A percentile compares a stretch with the other conserved stretches of the same genome.
phyloP scores from a whole-genome alignment of 2,113 vertebrate species.

The Eolophus roseicapilla region DNA sequence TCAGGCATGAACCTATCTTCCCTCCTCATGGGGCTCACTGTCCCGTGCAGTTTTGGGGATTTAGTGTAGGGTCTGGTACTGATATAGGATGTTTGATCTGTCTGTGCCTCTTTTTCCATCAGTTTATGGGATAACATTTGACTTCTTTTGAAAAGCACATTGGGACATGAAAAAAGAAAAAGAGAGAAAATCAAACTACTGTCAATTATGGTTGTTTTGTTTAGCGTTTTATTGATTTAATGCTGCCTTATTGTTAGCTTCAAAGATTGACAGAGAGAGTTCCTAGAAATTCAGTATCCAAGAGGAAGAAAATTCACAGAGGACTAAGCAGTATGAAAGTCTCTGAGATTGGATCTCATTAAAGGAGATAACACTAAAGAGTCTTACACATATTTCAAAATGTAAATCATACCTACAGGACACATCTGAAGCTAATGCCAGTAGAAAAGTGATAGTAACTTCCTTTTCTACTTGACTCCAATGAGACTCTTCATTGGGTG shows the following conservation, averaged over 20 bases:
- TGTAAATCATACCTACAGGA: slow-evolving; percentile 41
- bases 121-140: neutral
- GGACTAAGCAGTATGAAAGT: neutral
- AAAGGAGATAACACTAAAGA: neutral
- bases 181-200: neutral
- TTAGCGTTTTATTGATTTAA: slow-evolving; percentile 29
- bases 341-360: neutral
- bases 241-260: neutral
- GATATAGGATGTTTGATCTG: neutral
- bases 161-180: neutral
- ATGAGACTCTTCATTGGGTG: neutral
- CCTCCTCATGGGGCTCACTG: neutral
- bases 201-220: neutral
- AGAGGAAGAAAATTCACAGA: neutral
- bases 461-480: neutral
- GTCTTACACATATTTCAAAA: slow-evolving; percentile 10
- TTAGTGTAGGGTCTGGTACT: neutral
- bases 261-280: neutral
- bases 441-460: neutral
- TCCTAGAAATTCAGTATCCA: neutral
- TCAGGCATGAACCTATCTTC: neutral
- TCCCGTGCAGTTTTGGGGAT: neutral
- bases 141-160: neutral
- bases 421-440: slow-evolving; percentile 39
- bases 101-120: neutral